phyloP scores from a whole-genome alignment of 2,113 vertebrate species.

The Dolichotis patagonum region DNA sequence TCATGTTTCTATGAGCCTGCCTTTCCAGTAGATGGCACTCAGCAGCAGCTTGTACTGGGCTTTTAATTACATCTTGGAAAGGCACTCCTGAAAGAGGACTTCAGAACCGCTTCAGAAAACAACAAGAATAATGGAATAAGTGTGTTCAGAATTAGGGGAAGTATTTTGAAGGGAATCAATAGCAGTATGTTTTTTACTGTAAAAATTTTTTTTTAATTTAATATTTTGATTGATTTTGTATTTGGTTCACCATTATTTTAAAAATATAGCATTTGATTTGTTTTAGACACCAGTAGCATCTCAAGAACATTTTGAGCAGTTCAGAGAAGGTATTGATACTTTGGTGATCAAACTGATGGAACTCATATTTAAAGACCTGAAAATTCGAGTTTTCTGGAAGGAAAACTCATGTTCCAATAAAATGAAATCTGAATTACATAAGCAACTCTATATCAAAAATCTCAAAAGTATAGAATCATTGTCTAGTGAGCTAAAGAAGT shows the following conservation, averaged over 20 bases:
- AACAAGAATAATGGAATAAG: background rate
- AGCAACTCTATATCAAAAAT: constrained; percentile 92
- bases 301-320: constrained; percentile 92
- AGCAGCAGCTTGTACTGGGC: background rate
- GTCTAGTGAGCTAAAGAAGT: constrained; percentile 92
- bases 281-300: constrained; percentile 92
- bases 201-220: background rate
- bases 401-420: constrained; percentile 77
- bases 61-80: background rate
- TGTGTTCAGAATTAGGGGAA: background rate
- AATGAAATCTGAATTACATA: constrained; percentile 68
- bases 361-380: constrained; percentile 90
- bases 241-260: background rate
- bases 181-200: background rate
- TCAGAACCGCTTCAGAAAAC: background rate
- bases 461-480: constrained; percentile 88
- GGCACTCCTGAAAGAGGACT: background rate
- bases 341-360: constrained; percentile 90
- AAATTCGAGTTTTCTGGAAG: constrained; percentile 89
- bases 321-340: constrained; percentile 89
- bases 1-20: background rate
- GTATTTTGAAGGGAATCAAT: background rate
- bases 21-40: background rate
- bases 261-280: constrained; percentile 17
- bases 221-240: background rate